Percentiles rank a stretch among this genome's conserved stretches.
Evolutionary conservation across 1,140 invertebrate genomes (phyloP).

Genomic region (Dryas iulia): DNA sequence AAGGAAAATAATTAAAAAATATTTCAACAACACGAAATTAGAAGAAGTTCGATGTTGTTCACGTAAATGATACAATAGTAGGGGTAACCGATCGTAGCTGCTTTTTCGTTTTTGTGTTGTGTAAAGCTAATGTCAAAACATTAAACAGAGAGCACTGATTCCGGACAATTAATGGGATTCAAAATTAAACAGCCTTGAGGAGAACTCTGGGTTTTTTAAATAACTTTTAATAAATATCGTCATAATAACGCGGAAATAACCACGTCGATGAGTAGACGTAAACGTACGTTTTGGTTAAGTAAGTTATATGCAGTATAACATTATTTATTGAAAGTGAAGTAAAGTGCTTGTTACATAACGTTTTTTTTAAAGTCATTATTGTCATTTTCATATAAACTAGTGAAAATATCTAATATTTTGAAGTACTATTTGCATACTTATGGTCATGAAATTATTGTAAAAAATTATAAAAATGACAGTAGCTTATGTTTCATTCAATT

Average conservation of each 20-base stretch:
- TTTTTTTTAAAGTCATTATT: no score
- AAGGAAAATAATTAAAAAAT: no score
- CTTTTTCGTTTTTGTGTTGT: conserved; percentile 38
- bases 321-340: neutral
- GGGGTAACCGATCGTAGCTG: conserved; percentile 32
- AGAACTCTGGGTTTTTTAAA: conserved; percentile 25
- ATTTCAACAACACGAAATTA: neutral
- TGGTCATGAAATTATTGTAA: no score
- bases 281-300: neutral
- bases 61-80: conserved; percentile 25
- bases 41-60: neutral
- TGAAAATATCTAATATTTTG: no score
- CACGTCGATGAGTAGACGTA: neutral
- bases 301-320: neutral
- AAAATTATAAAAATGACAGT: no score
- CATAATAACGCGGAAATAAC: conserved; percentile 1
- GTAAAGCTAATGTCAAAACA: conserved; percentile 55
- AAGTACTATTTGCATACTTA: no score
- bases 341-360: no score
- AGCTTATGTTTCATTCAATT: no score
- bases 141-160: conserved; percentile 47
- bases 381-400: no score
- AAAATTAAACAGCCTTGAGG: conserved; percentile 67
- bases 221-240: conserved; percentile 7
- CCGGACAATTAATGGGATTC: conserved; percentile 48